These are phyloP conservation scores for Pachliopta kotzebuea DNA, from an alignment of 2,888 invertebrate genomes.

Conservation along the genomic window DNA sequence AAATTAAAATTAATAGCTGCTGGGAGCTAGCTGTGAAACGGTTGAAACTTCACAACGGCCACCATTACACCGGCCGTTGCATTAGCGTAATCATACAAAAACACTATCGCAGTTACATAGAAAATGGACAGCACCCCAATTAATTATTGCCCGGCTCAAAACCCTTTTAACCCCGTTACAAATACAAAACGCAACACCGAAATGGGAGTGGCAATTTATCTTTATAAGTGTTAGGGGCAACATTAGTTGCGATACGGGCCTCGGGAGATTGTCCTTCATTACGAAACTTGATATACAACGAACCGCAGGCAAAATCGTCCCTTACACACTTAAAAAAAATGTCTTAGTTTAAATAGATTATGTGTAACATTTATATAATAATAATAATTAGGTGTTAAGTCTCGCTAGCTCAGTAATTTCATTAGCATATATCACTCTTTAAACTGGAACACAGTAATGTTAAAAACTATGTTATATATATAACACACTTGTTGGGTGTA, in stretches of 20 bases:
- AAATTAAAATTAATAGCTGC: too few relatives aligned
- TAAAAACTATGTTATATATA: too few relatives aligned
- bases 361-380: too few relatives aligned
- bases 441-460: too few relatives aligned
- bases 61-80: slow-evolving; percentile 9
- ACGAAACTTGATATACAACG: slow-evolving; percentile 45
- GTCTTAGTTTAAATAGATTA: too few relatives aligned
- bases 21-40: too few relatives aligned
- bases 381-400: too few relatives aligned
- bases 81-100: slow-evolving; percentile 39
- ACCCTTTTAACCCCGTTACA: slow-evolving; percentile 63
- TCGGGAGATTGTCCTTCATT: slow-evolving; percentile 46
- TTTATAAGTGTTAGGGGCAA: slow-evolving; percentile 61
- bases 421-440: too few relatives aligned
- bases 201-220: slow-evolving; percentile 63
- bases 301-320: slow-evolving; percentile 37
- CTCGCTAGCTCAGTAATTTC: too few relatives aligned
- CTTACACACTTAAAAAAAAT: neutral
- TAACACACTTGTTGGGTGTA: too few relatives aligned
- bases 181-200: slow-evolving; percentile 48
- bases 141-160: slow-evolving; percentile 67
- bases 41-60: neutral
- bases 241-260: slow-evolving; percentile 37
- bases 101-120: slow-evolving; percentile 55
- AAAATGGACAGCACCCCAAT: slow-evolving; percentile 58